phyloP scores from a whole-genome alignment of 1,140 invertebrate species.

The Rhopalosiphum padi region DNA sequence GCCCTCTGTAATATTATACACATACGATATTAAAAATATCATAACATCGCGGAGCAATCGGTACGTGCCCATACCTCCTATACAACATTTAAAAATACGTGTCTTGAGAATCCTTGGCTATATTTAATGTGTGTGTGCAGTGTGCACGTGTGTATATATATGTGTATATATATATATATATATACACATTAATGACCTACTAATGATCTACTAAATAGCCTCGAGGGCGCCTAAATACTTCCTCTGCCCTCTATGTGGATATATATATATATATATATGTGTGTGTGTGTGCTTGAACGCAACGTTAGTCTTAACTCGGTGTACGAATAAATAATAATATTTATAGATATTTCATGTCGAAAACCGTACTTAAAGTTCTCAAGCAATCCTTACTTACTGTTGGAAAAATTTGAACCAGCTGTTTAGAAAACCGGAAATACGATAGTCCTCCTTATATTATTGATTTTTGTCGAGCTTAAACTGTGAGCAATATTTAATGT shows the following conservation, averaged over 20 bases:
- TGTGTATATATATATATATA: neutral
- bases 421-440: neutral
- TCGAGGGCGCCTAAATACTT: constrained; percentile 10
- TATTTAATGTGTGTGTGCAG: neutral
- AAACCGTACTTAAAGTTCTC: neutral
- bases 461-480: neutral
- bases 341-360: neutral
- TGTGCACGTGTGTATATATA: neutral
- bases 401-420: neutral
- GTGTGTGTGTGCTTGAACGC: no score
- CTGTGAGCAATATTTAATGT: neutral
- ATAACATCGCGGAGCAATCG: neutral
- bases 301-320: neutral
- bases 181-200: neutral
- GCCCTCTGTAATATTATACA: neutral
- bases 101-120: constrained; percentile 13
- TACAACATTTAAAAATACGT: neutral
- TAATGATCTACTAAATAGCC: constrained; percentile 21
- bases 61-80: neutral
- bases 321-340: neutral
- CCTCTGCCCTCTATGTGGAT: neutral
- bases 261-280: neutral
- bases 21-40: neutral
- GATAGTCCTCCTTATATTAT: no score
- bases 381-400: neutral